Evolutionary conservation across 2,888 invertebrate species (phyloP).

Genomic region (Xiphydria camelus): DNA sequence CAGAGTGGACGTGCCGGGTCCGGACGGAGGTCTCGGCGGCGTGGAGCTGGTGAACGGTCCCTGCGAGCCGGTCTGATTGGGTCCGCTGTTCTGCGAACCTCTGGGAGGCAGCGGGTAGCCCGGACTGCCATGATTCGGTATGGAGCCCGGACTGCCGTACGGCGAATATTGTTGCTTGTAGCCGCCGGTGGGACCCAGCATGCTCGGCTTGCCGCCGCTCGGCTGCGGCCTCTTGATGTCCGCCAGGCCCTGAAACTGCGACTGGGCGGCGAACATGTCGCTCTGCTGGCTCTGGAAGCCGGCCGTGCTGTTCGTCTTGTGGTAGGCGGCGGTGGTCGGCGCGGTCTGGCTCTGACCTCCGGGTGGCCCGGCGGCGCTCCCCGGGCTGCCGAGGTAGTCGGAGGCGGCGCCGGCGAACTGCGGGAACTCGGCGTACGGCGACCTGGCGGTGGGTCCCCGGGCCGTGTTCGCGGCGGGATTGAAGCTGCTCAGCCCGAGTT

Average conservation of each 20-base stretch:
- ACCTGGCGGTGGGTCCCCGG: constrained; percentile 56
- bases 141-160: constrained; percentile 68
- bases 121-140: constrained; percentile 62
- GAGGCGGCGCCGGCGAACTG: constrained; percentile 61
- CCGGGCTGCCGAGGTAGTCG: constrained; percentile 61
- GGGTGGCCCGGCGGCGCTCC: constrained; percentile 40
- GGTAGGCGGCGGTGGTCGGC: constrained; percentile 40
- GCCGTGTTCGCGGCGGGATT: constrained; percentile 55
- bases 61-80: constrained; percentile 53
- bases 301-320: constrained; percentile 47
- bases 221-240: constrained; percentile 58
- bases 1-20: constrained; percentile 64
- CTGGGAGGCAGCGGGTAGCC: constrained; percentile 58
- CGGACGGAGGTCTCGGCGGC: constrained; percentile 62
- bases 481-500: constrained; percentile 65
- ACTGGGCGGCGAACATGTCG: constrained; percentile 46
- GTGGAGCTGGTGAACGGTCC: constrained; percentile 59
- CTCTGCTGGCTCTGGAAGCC: constrained; percentile 26
- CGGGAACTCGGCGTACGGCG: constrained; percentile 66
- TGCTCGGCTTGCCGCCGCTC: constrained; percentile 50
- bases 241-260: constrained; percentile 41
- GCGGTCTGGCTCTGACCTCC: constrained; percentile 42
- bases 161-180: constrained; percentile 71
- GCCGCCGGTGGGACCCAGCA: constrained; percentile 50
- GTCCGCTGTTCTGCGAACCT: constrained; percentile 53